Percentiles rank a stretch among this genome's conserved stretches.
Conservation (phyloP, 2,797 vertebrate species). For the Gymnodraco acuticeps region DNA sequence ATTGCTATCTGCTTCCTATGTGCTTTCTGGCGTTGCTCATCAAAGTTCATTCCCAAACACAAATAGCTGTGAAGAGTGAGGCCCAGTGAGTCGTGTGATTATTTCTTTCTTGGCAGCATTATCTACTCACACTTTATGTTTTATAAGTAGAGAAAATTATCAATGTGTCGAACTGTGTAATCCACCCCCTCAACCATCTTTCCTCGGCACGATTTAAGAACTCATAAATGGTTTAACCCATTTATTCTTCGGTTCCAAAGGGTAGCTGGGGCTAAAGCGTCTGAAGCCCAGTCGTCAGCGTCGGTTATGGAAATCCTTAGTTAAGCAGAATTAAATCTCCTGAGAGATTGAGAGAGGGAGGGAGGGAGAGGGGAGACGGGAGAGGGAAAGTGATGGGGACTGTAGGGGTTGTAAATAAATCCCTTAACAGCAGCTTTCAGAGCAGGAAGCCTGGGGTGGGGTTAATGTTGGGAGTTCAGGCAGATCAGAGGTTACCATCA, state of each 20-base stretch:
- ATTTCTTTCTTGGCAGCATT: conserved; percentile 23
- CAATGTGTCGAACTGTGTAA: conserved; percentile 46
- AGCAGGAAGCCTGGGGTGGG: conserved; percentile 22
- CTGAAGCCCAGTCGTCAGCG: conserved; percentile 42
- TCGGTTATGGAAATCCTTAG: conserved; percentile 66
- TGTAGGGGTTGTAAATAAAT: conserved; percentile 71
- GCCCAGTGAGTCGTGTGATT: conserved; percentile 22
- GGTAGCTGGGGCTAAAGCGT: conserved; percentile 22
- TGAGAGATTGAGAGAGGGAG: conserved; percentile 19
- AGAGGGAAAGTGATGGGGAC: conserved; percentile 39
- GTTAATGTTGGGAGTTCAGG: conserved; percentile 43
- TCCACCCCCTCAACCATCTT: conserved; percentile 26
- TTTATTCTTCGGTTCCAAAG: conserved; percentile 48
- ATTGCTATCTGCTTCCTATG: conserved; percentile 21
- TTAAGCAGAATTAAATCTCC: conserved; percentile 71
- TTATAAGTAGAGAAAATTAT: conserved; percentile 38
- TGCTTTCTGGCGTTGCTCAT: conserved; percentile 16
- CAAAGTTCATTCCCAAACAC: conserved; percentile 24
- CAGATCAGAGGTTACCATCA: conserved; percentile 47
- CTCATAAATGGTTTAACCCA: conserved; percentile 53
- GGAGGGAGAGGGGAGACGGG: conserved; percentile 13
- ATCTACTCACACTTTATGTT: conserved; percentile 37
- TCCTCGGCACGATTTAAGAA: conserved; percentile 41
- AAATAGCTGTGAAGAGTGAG: conserved; percentile 37
- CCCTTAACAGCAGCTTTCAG: conserved; percentile 59